Evolutionary conservation across 2,113 vertebrate genomes (phyloP).

Genomic region (Forbesichthys papilliferus): DNA sequence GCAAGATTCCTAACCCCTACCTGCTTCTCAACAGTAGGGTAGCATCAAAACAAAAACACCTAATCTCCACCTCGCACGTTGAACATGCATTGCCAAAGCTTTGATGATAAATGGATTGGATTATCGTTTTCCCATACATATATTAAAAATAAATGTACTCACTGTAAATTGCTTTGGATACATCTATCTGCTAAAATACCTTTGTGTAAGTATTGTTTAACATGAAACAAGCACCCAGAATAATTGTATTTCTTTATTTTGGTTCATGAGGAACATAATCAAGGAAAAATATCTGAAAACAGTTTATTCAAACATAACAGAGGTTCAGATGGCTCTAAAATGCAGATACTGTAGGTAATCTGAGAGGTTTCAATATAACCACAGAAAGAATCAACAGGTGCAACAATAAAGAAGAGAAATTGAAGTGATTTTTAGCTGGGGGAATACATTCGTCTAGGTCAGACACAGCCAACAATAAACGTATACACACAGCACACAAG

Average conservation of each 20-base stretch:
- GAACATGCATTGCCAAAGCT: too few species aligned
- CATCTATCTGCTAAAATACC: too few species aligned
- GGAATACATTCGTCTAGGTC: slow-evolving; percentile 35
- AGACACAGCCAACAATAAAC: neutral
- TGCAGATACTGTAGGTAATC: neutral
- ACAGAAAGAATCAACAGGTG: slow-evolving; percentile 11
- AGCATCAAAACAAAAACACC: too few species aligned
- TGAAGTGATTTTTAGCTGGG: slow-evolving; percentile 26
- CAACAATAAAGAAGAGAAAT: neutral
- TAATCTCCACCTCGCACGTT: too few species aligned
- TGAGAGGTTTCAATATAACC: slow-evolving; percentile 13
- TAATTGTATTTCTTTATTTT: slow-evolving; percentile 22
- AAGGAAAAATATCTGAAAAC: slow-evolving; percentile 27
- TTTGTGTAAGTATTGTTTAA: neutral
- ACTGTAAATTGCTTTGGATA: too few species aligned
- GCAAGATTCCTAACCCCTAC: too few species aligned
- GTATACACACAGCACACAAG: neutral
- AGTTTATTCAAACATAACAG: slow-evolving; percentile 14
- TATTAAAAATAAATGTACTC: neutral
- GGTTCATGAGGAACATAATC: slow-evolving; percentile 47
- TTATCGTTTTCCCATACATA: neutral
- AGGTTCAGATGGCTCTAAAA: neutral
- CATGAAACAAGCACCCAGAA: neutral
- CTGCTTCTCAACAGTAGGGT: too few species aligned
- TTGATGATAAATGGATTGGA: too few species aligned